Evolutionary conservation across 1,140 invertebrate species (phyloP).

Genomic region (Dinoponera quadriceps): DNA sequence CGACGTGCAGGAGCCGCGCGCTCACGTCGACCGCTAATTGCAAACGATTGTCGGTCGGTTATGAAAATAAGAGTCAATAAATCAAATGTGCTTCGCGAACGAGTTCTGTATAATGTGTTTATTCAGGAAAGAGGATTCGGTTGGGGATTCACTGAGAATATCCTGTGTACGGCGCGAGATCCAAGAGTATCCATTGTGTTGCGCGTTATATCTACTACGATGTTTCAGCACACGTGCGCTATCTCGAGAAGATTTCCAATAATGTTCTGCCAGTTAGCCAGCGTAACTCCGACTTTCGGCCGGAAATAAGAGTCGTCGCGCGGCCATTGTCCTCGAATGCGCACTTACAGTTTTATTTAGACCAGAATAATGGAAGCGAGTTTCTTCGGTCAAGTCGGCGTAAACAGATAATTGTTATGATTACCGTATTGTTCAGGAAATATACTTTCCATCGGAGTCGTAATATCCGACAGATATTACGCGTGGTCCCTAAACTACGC

Average conservation of each 20-base stretch:
- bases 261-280: slow-evolving; percentile 52
- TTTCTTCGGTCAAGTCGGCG: slow-evolving; percentile 41
- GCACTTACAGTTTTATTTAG: slow-evolving; percentile 62
- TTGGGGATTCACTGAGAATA: slow-evolving; percentile 4
- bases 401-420: slow-evolving; percentile 24
- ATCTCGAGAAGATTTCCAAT: slow-evolving; percentile 52
- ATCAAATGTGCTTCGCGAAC: not conserved
- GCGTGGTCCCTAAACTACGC: slow-evolving; percentile 11
- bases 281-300: slow-evolving; percentile 56
- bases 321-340: slow-evolving; percentile 44
- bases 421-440: not conserved
- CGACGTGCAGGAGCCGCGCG: not conserved
- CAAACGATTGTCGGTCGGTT: not conserved
- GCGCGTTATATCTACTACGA: not conserved
- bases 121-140: not conserved
- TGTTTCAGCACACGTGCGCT: not conserved
- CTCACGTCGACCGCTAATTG: not conserved
- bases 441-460: slow-evolving; percentile 24
- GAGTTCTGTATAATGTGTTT: not conserved
- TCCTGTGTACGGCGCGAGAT: not conserved
- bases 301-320: slow-evolving; percentile 64
- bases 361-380: slow-evolving; percentile 62
- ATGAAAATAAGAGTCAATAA: slow-evolving; percentile 7
- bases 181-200: slow-evolving; percentile 2
- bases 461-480: slow-evolving; percentile 32